phyloP scores from a whole-genome alignment of 2,797 vertebrate genomes.

The Darevskia mixta region DNA sequence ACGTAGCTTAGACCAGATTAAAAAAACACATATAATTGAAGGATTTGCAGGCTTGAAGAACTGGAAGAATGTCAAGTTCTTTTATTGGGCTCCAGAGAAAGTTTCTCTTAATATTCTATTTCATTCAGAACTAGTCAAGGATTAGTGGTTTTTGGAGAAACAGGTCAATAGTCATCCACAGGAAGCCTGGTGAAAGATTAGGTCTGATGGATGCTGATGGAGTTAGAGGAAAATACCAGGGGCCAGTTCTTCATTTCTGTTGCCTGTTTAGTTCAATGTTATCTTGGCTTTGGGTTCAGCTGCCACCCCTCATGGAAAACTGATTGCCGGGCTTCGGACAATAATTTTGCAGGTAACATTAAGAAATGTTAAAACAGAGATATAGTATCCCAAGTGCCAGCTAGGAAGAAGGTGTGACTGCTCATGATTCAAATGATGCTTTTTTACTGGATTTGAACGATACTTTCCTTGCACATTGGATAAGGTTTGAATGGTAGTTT shows the following conservation, averaged over 20 bases:
- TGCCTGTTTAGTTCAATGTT: neutral
- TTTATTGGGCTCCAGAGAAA: conserved; percentile 70
- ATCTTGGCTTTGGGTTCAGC: neutral
- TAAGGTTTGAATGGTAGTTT: neutral
- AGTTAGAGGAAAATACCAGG: conserved; percentile 39
- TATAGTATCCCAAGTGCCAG: neutral
- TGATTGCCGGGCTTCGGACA: neutral
- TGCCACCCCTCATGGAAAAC: neutral
- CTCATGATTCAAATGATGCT: neutral
- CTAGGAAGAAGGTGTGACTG: neutral
- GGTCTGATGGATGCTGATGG: neutral
- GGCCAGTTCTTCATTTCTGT: conserved; percentile 10
- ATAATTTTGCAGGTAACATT: neutral
- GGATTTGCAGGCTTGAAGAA: conserved; percentile 64
- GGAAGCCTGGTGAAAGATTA: conserved; percentile 51
- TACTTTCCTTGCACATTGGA: neutral
- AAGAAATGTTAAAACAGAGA: neutral
- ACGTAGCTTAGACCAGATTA: conserved; percentile 60
- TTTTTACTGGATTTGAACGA: neutral
- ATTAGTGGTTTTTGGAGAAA: conserved; percentile 62
- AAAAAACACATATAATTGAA: conserved; percentile 67
- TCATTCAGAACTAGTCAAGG: conserved; percentile 65
- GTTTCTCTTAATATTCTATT: conserved; percentile 64
- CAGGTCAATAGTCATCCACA: conserved; percentile 36
- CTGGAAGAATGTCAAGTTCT: conserved; percentile 68